Conservation (phyloP, 2,113 vertebrate species). For the Ammospiza nelsoni region DNA sequence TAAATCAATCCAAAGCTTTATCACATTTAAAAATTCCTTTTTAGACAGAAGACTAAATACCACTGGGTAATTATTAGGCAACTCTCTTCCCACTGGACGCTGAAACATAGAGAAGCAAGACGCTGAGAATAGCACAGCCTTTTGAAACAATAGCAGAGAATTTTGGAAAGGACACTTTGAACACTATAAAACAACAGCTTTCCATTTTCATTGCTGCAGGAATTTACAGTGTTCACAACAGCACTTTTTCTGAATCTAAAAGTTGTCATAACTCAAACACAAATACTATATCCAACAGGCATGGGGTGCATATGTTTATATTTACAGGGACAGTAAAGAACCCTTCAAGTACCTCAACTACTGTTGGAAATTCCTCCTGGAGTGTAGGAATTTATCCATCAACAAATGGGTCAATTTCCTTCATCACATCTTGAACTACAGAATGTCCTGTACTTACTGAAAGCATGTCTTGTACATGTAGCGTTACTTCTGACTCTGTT, state of each 20-base stretch:
- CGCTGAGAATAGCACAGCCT: background rate
- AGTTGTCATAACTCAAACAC: background rate
- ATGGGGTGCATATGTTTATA: background rate
- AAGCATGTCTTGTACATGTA: background rate
- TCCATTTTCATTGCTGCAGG: background rate
- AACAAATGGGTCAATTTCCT: background rate
- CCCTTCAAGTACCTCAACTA: background rate
- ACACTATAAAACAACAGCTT: background rate
- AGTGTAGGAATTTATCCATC: background rate
- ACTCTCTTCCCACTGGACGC: background rate
- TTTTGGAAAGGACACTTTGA: background rate
- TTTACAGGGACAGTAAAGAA: background rate
- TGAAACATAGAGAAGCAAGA: background rate
- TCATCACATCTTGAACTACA: background rate
- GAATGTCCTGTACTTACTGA: background rate
- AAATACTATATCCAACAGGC: background rate
- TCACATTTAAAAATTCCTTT: background rate
- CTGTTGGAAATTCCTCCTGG: background rate
- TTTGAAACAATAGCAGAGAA: background rate
- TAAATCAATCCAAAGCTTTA: background rate
- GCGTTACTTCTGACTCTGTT: background rate
- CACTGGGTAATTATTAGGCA: background rate
- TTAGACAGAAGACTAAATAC: background rate
- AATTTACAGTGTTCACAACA: background rate
- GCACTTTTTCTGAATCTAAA: background rate